Base-by-base conservation (phyloP, 2,797 vertebrate genomes). In the Pogonophryne albipinna region DNA sequence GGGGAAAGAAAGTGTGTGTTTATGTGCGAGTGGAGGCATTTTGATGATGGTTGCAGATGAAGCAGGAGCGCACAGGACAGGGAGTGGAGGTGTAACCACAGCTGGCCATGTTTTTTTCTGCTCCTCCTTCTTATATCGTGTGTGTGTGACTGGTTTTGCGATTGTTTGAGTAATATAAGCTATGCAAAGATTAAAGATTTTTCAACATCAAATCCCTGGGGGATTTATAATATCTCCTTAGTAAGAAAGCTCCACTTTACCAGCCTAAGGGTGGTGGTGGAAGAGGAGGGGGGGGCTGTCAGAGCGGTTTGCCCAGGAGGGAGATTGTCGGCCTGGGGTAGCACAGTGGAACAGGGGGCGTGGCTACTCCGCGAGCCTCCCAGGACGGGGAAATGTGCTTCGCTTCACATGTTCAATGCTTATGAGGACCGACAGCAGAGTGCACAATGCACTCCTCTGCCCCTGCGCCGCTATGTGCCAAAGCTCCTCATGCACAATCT, bases 401-500 rank as follows among this genome's bases (percentile, higher is more conserved):
- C 84, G 90, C 81, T 91, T 92, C 78, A 85, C 31, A 46, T 83
- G 87, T 76, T 76, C 71, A 81, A 64, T 23, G 77, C 85, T 92
- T 80, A 91, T 87, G 76, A 80, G 85, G 79, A 87, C 85, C 41
- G 89, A 89, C 92, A 92, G 85, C 84, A 61, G 78, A 85, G 82
- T 76, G 65, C 85, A 85, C 77, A 72, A 82, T 62, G 81, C 79
- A 55, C 76, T 90, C 75, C 73, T 82, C 82, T 44, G 76, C 76
- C 74, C 57, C 77, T 20, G 27, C 66, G 15, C 62, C n/a, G 23
- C 69, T 68, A 2, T 50, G 64, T 75, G 45, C 74, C 68, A 75
- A 79, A 80, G 71, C 73, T 74, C 66, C 80, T 74, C 68, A 52
- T 34, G 51, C 76, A 71, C 79, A 72, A 16, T 34, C 80, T 46